Base-by-base conservation (phyloP, 2,888 invertebrate genomes). In the Harpalus rubripes region DNA sequence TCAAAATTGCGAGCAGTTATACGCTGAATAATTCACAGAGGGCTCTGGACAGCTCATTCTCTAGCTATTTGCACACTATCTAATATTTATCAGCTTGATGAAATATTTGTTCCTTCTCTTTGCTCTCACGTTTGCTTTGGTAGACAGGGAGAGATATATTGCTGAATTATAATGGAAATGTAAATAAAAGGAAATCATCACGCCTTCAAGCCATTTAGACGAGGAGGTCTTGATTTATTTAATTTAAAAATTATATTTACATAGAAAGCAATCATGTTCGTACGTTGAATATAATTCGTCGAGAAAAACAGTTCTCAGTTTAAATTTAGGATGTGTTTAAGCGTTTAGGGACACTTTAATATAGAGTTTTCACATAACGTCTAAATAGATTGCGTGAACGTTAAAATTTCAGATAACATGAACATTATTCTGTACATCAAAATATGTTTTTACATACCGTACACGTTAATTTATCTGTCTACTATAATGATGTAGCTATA, bases 1-100 rank as follows among this genome's bases (percentile, higher is more conserved):
- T 81, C 81, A 81, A 81, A 81, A 41, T 65, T 39, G 44, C 56
- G 81, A 81, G 65, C 81, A 65, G 81, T 81, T 81, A 81, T 65
- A 18, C 18, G 10, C 32, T 81, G 65, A 81, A 81, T 81, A 18
- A 81, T 81, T 81, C 65, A 81, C 16, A 61, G 52, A 22, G 16
- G 81, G 65, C 39, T 81, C 15, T 44, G 68, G 39, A 39, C 68
- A 10, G 12, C 22, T 16, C 74, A 52, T 74, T 52, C 18, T 22
- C 41, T 44, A 15, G 52, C 74, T 74, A 74, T 74, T 74, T 74
- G 74, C 74, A 52, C 44, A 7, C 44, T 18, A 18, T 44, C 15
- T 18, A 74, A 74, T 74, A 74, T 74, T 74, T 74, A 74, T 52
- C 15, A 44, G 12, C 15, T 44, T 56, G 74, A 52, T 74, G 26